phyloP scores from a whole-genome alignment of 2,888 invertebrate genomes.

The Dryadula phaetusa region DNA sequence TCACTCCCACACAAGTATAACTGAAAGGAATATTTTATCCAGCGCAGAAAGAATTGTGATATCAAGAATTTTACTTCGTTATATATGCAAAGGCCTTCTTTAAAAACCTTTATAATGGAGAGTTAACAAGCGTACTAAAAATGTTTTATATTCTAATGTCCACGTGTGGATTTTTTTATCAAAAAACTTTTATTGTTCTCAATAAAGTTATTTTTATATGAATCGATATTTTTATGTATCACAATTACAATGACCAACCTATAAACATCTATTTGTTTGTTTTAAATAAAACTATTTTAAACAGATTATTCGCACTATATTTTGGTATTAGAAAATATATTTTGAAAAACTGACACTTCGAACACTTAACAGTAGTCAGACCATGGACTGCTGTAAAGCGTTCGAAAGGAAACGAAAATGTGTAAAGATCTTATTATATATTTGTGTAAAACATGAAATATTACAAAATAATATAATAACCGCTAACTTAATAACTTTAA shows the following conservation, averaged over 20 bases:
- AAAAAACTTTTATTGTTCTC: not conserved
- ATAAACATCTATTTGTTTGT: no score
- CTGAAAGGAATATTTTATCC: constrained; percentile 44
- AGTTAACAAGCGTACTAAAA: constrained; percentile 32
- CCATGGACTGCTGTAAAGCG: no score
- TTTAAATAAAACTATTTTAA: no score
- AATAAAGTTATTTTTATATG: not conserved
- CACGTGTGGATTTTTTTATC: not conserved
- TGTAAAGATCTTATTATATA: no score
- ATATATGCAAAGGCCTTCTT: constrained; percentile 39
- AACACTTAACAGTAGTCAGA: no score
- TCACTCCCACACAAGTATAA: constrained; percentile 45
- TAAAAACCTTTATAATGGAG: constrained; percentile 34
- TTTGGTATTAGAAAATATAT: no score
- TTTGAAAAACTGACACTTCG: no score
- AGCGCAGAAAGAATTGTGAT: constrained; percentile 39
- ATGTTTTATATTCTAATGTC: constrained; percentile 42
- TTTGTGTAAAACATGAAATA: not conserved
- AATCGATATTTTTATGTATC: not conserved
- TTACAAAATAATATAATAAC: constrained; percentile 1
- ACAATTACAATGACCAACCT: not conserved
- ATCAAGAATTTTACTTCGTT: constrained; percentile 40
- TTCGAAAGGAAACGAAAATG: no score
- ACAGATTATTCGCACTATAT: no score
- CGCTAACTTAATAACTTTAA: constrained; percentile 25